Evolutionary conservation across 2,797 vertebrate genomes (phyloP).

Genomic region (Megalops cyprinoides): DNA sequence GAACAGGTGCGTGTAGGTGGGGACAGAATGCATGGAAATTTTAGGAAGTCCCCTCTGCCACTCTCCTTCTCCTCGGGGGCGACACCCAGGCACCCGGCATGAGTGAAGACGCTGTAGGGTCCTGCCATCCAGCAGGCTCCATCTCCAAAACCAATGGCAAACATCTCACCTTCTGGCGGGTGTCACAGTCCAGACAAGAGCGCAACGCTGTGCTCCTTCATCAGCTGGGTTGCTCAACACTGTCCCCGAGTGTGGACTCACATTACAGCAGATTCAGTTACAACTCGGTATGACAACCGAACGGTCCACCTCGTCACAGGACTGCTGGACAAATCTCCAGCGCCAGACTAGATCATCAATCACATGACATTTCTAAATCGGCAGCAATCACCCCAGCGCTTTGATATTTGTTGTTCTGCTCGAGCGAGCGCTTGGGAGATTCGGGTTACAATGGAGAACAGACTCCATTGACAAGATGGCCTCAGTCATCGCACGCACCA

Average conservation of each 20-base stretch:
- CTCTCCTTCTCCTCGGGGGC: too few species aligned
- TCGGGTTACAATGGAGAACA: slow-evolving; percentile 1
- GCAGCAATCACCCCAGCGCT: too few species aligned
- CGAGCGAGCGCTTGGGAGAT: neutral
- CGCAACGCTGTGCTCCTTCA: neutral
- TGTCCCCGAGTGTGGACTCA: neutral
- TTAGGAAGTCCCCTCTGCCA: neutral
- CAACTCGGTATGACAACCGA: neutral
- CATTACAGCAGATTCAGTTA: neutral
- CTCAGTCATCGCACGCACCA: neutral
- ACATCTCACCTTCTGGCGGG: neutral
- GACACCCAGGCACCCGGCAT: too few species aligned
- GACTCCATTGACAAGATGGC: neutral
- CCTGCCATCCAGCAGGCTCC: neutral
- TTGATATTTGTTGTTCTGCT: neutral
- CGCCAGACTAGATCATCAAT: neutral
- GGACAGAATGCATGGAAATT: neutral
- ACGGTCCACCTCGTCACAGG: neutral
- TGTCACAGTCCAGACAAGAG: neutral
- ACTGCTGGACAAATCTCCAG: neutral
- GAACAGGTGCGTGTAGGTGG: too few species aligned
- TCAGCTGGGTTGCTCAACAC: neutral
- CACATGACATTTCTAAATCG: neutral
- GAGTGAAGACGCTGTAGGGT: neutral
- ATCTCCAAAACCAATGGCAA: neutral